Evolutionary conservation across 1,140 invertebrate genomes (phyloP), one percentile per base, ranked within the genome.

Genomic region (Geopemphigus sp.): DNA sequence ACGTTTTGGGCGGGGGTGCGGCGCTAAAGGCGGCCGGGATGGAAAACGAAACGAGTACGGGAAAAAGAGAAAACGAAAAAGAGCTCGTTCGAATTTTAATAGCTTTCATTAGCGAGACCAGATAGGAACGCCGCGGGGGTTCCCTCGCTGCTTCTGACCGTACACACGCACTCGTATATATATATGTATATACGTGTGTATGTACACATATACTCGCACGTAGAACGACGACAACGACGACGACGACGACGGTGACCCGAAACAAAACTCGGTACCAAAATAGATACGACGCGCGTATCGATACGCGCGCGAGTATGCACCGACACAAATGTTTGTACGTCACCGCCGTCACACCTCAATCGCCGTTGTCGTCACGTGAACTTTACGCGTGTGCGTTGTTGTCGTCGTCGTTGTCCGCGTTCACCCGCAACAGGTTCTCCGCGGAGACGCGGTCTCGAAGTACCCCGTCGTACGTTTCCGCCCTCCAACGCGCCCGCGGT

Each of bases 101-200:
- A 76, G 73, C 73, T 76, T 76, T 76, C 73, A 76, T 76, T 76
- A 76, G 73, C 26, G 45, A 39, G 66, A 66, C 63, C 68, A 72
- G 68, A 72, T 72, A 19, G 15, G 26, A 53, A 72, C 68, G 24
- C 45, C 68, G 24, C 22, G n/a, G 39, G 32, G 11, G 8, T n/a
- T 3, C 12, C n/a, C 5, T 47, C 1, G 10, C 3, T 53, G 10
- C 50, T 14, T 53, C 50, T 5, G 2, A 15, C 15, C n/a, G n/a
- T 17, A 39, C 63, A 12, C n/a, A 22, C 14, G 24, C 64, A 19
- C 29, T n/a, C 32, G 24, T 56, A 39, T 66, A 45, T 45, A 4
- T 15, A 72, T 11, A 26, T 53, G 17, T 17, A 50, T 26, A 53
- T 15, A 70, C 22, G 11, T 19, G 2, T 1, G 26, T 22, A 47